phyloP scores from a whole-genome alignment of 2,113 vertebrate genomes.

The Strix aluco region DNA sequence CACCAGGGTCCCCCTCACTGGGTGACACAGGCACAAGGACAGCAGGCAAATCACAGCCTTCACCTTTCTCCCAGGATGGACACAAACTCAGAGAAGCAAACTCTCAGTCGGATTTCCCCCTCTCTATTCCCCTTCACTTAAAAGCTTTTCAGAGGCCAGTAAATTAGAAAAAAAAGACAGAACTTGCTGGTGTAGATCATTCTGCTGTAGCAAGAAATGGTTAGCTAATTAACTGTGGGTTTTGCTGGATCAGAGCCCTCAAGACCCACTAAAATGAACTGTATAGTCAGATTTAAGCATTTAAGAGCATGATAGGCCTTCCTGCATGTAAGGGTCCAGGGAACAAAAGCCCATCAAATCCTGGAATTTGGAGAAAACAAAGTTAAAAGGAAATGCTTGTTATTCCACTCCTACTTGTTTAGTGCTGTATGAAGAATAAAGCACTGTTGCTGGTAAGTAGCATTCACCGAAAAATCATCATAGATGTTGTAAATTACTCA shows the following conservation, averaged over 20 bases:
- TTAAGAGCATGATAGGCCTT: neutral
- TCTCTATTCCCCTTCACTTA: neutral
- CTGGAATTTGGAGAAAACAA: neutral
- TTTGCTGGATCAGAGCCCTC: neutral
- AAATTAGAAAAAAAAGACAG: neutral
- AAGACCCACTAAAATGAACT: neutral
- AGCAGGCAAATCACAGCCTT: neutral
- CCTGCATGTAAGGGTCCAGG: fast-evolving
- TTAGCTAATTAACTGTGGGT: neutral
- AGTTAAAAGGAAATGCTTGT: neutral
- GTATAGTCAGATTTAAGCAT: neutral
- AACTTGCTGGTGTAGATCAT: neutral
- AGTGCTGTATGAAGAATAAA: neutral
- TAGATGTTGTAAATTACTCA: neutral
- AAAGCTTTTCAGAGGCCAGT: neutral
- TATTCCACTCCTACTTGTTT: neutral
- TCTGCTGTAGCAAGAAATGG: neutral
- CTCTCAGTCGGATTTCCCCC: neutral
- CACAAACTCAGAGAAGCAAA: neutral
- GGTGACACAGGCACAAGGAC: neutral
- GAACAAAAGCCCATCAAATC: neutral
- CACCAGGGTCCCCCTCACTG: fast-evolving
- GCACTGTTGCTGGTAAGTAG: neutral
- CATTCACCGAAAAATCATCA: neutral
- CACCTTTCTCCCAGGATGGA: neutral